Base-by-base conservation (phyloP, 2,888 invertebrate genomes). In the Pristionchus maxplancki region DNA sequence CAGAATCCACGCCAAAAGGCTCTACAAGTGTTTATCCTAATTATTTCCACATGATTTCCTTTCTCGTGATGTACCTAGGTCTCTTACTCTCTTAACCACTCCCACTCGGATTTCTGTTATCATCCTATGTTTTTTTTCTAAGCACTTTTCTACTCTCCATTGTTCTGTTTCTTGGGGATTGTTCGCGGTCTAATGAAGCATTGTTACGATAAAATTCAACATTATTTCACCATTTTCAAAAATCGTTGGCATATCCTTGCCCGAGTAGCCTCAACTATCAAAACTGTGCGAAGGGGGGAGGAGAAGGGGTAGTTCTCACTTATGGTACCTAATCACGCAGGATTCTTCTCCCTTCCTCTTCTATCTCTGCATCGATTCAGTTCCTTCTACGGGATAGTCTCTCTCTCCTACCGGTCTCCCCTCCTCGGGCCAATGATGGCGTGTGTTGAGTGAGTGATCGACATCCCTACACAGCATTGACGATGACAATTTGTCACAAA, bases 401-500 rank as follows among this genome's bases (percentile, higher is more conserved):
- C 44, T 40, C 44, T 20, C 11, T 34, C 67, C 15, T 31, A 67
- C 31, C 15, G 31, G 67, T 34, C 15, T 34, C 34, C 17, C 34
- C 34, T 67, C 58, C 58, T 58, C n/a, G 58, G 58, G 58, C 58
- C 24, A 4, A 67, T 67, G 67, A 67, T 67, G 67, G 15, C 67
- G 34, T 34, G 67, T 67, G 67, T 67, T 67, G 67, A 34, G 67
- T 67, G 34, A 67, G 67, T 67, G n/a, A n/a, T n/a, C n/a, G n/a
- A n/a, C n/a, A n/a, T 13, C 31, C 31, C 15, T 15, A 3, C 31
- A 31, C 67, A 15, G 13, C 67, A 31, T 34, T 9, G n/a, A 58
- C 58, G 4, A n/a, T n/a, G n/a, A n/a, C n/a, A n/a, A n/a, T n/a
- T n/a, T n/a, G n/a, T n/a, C n/a, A n/a, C n/a, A n/a, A n/a, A n/a